phyloP scores from a whole-genome alignment of 2,113 vertebrate genomes.

The Ptilorrhoa leucosticta region DNA sequence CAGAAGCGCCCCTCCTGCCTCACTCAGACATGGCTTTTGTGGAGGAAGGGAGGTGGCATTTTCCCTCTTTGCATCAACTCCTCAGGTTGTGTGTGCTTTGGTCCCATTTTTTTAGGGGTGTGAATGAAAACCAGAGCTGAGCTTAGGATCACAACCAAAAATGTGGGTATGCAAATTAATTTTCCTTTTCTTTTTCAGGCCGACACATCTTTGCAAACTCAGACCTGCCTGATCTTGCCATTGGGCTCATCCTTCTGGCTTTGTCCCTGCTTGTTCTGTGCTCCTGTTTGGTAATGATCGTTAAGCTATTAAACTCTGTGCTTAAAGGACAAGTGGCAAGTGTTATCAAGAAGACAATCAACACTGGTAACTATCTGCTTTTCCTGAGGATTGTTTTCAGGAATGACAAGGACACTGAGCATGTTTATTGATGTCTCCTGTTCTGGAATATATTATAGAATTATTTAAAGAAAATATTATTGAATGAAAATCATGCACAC shows the following conservation, averaged over 20 bases:
- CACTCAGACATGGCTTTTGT: neutral
- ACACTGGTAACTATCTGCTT: constrained; percentile 83
- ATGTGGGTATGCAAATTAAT: neutral
- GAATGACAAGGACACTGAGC: neutral
- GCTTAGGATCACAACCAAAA: neutral
- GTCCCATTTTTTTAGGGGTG: neutral
- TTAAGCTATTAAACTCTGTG: constrained; percentile 94
- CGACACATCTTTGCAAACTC: constrained; percentile 79
- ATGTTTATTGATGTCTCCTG: neutral
- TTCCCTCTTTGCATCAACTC: neutral
- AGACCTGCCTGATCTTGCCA: constrained; percentile 77
- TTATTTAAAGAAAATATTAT: neutral
- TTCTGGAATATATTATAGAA: neutral
- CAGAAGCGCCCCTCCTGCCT: neutral
- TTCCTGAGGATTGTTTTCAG: constrained; percentile 8
- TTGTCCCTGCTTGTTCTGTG: constrained; percentile 85
- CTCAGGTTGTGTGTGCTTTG: neutral
- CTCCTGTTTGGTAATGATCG: constrained; percentile 89
- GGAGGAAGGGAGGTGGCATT: neutral
- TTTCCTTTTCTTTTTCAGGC: constrained; percentile 71
- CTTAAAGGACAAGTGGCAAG: constrained; percentile 90
- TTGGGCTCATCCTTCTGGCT: constrained; percentile 88
- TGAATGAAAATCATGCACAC: neutral
- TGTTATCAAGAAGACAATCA: constrained; percentile 95
- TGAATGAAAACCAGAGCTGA: neutral